Evolutionary conservation across 2,888 invertebrate genomes (phyloP), one percentile per base, ranked within the genome.

Genomic region (Elegia similella): DNA sequence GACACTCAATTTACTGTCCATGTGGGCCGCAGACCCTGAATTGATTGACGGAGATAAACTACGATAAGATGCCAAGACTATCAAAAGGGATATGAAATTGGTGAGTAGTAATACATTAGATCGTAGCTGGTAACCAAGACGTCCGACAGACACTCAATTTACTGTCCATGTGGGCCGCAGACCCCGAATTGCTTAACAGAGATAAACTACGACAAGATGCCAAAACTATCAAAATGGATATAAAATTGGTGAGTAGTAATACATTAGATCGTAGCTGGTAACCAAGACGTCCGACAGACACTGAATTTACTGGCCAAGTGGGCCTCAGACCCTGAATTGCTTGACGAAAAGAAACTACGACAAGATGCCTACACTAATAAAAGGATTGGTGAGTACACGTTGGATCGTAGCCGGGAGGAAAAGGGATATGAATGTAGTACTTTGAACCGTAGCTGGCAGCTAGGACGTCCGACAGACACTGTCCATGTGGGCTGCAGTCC

Each of bases 401-500:
- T n/a, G n/a, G n/a, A n/a, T n/a, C n/a, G n/a, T n/a, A n/a, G n/a
- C n/a, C n/a, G n/a, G n/a, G n/a, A n/a, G n/a, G n/a, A n/a, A n/a
- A n/a, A n/a, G n/a, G n/a, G n/a, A n/a, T n/a, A n/a, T n/a, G n/a
- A n/a, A n/a, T n/a, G n/a, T n/a, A n/a, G n/a, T n/a, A n/a, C n/a
- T n/a, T n/a, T n/a, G n/a, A n/a, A n/a, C n/a, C n/a, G n/a, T n/a
- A n/a, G n/a, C n/a, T n/a, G n/a, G n/a, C n/a, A n/a, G n/a, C n/a
- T n/a, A n/a, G 73, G 99, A 99, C 82, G 94, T 99, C 62, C 92
- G 99, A 1, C 98, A 99, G 90, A 95, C 97, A 1, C 93, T 99
- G 58, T 95, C 97, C 0, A 88, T 99, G 91, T 95, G 96, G 92
- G 94, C 95, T 8, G 94, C 94, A 0, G 91, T 88, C 50, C 87